A percentile compares a stretch with the other conserved stretches of the same genome.
Conservation (phyloP, 1,140 invertebrate species). For the Trinorchestia longiramus region DNA sequence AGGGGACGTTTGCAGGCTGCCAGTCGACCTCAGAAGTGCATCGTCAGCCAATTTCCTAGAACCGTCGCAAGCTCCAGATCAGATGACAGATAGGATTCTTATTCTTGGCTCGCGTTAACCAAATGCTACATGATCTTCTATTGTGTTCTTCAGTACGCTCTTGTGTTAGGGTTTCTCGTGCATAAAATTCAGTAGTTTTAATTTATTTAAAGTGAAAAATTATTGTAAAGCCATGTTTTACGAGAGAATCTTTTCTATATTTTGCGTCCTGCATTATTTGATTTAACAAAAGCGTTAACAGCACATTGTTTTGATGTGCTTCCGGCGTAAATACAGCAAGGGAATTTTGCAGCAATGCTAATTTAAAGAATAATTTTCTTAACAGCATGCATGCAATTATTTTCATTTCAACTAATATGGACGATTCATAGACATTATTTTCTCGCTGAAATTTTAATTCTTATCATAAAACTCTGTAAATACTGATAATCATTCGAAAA, state of each 20-base stretch:
- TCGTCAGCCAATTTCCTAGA: conserved; percentile 27
- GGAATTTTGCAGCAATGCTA: not conserved
- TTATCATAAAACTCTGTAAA: too few species aligned
- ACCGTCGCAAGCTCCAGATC: not conserved
- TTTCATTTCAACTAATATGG: not conserved
- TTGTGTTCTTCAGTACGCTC: not conserved
- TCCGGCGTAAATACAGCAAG: not conserved
- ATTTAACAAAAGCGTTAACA: not conserved
- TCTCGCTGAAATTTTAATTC: not conserved
- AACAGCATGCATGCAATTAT: not conserved
- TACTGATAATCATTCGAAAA: too few species aligned
- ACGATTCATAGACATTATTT: not conserved
- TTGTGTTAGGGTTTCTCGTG: not conserved
- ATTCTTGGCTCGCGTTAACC: not conserved
- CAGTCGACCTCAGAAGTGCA: not conserved
- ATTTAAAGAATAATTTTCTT: not conserved
- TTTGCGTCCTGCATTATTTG: not conserved
- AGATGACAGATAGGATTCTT: conserved; percentile 17
- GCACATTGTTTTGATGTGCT: not conserved
- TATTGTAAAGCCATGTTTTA: not conserved
- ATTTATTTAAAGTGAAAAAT: not conserved
- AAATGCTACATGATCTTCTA: conserved; percentile 11
- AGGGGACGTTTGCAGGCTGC: not conserved
- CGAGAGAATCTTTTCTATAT: not conserved
- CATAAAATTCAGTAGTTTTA: not conserved